Evolutionary conservation across 2,113 vertebrate genomes (phyloP), one percentile per base, ranked within the genome.

Genomic region (Callithrix jacchus): DNA sequence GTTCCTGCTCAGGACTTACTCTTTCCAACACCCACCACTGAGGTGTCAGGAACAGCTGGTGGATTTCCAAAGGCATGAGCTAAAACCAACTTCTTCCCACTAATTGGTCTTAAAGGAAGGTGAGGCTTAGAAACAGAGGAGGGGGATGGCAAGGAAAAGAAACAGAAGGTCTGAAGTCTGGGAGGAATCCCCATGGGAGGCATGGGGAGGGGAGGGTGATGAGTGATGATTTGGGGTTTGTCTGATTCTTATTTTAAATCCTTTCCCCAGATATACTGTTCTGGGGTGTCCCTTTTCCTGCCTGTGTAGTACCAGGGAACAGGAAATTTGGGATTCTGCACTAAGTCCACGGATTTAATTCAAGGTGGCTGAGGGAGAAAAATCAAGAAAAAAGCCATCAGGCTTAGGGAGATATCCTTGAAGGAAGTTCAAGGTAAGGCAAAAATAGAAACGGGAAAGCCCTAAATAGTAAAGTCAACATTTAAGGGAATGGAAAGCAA

Each of bases 21-120:
- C 21, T 90, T 42, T 40, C 92, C 47, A 58, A 52, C 40, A 32
- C 61, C 73, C 1, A 0, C 71, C 74, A 11, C 3, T 6, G 40
- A 52, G 77, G 77, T 32, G 42, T 79, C 6, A 1, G 49, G 37
- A 89, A 42, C 74, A 11, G 77, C 74, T 21, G 82, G 86, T 82
- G 56, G 74, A 27, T 94, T 84, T 92, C 96, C 87, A 96, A 96
- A 97, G 94, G 92, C 25, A 37, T 0, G 61, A 87, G 94, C 95
- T 92, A 97, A 96, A 94, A 56, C 0, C 6, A 68, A n/a, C 85
- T 79, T 77, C 83, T 93, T 97, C 92, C 66, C 14, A 4, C 91
- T 92, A 81, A 95, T 70, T 85, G 95, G 97, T 95, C 94, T 76
- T 82, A 71, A 93, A 90, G 76, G 87, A 85, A 94, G 61, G 74